Evolutionary conservation across 2,797 vertebrate species (phyloP).

Genomic region (Nannoperca obscura): DNA sequence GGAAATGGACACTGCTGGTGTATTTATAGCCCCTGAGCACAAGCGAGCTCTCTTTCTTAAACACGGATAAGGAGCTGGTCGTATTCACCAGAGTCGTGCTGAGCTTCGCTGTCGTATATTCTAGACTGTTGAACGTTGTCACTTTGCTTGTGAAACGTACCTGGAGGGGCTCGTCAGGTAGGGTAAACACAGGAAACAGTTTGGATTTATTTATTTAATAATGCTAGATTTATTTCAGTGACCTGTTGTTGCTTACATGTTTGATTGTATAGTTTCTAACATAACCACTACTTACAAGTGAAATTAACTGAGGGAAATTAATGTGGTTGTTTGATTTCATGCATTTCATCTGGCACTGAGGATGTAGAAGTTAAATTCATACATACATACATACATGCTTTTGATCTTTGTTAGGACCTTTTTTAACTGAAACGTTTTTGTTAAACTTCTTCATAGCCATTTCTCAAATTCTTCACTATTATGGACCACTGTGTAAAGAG

Average conservation of each 20-base stretch:
- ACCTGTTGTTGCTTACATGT: not conserved
- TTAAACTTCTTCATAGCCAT: not conserved
- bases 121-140: conserved; percentile 36
- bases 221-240: not conserved
- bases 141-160: conserved; percentile 33
- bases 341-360: not conserved
- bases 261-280: conserved; percentile 8
- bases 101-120: conserved; percentile 54
- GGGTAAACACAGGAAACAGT: conserved; percentile 15
- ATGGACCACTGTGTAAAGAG: not conserved
- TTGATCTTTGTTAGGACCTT: not conserved
- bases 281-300: not conserved
- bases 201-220: not conserved
- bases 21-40: conserved; percentile 85
- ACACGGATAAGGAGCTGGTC: conserved; percentile 63
- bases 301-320: not conserved
- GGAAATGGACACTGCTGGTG: conserved; percentile 84
- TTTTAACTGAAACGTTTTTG: not conserved
- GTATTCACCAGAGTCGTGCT: conserved; percentile 39
- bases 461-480: not conserved
- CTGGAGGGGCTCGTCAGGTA: conserved; percentile 71
- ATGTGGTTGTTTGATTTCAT: not conserved
- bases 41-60: conserved; percentile 76
- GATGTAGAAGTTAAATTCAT: not conserved
- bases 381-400: not conserved